Conservation (phyloP, 2,888 invertebrate species). For the Cephus pygmeus region DNA sequence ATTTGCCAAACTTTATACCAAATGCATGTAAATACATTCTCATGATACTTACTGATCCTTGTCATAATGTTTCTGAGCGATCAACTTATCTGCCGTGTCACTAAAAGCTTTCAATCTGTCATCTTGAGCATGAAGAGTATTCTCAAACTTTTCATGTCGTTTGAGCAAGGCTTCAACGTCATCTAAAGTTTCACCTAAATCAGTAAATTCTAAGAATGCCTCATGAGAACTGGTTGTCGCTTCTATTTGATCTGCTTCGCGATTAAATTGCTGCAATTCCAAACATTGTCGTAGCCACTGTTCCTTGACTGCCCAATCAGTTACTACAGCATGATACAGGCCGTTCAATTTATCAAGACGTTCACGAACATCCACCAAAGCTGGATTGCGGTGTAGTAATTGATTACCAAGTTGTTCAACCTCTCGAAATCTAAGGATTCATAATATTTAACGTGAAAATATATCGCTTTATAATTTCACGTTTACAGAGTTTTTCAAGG, state of each 20-base stretch:
- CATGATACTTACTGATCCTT: constrained; percentile 74
- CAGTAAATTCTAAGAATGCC: constrained; percentile 89
- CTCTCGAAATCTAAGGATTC: constrained; percentile 75
- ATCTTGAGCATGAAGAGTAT: constrained; percentile 92
- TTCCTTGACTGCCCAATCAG: constrained; percentile 85
- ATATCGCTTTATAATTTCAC: background rate
- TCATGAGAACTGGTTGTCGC: constrained; percentile 94
- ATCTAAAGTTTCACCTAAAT: constrained; percentile 88
- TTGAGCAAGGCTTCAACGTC: constrained; percentile 93
- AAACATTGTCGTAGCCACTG: constrained; percentile 87
- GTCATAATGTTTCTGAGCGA: constrained; percentile 84
- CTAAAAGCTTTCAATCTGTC: constrained; percentile 86
- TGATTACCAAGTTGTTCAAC: constrained; percentile 84
- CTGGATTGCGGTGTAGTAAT: constrained; percentile 79
- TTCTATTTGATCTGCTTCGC: constrained; percentile 97
- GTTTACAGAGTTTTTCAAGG: background rate
- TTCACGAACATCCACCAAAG: constrained; percentile 80
- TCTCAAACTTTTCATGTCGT: constrained; percentile 93
- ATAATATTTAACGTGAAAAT: background rate
- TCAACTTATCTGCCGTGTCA: constrained; percentile 84
- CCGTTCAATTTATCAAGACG: constrained; percentile 78
- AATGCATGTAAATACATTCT: constrained; percentile 9
- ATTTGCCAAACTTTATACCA: background rate
- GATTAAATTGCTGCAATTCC: constrained; percentile 90
- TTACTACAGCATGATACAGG: constrained; percentile 79